A percentile compares a stretch with the other conserved stretches of the same genome.
phyloP scores from a whole-genome alignment of 2,113 vertebrate species.

The Onychorhynchus coronatus region DNA sequence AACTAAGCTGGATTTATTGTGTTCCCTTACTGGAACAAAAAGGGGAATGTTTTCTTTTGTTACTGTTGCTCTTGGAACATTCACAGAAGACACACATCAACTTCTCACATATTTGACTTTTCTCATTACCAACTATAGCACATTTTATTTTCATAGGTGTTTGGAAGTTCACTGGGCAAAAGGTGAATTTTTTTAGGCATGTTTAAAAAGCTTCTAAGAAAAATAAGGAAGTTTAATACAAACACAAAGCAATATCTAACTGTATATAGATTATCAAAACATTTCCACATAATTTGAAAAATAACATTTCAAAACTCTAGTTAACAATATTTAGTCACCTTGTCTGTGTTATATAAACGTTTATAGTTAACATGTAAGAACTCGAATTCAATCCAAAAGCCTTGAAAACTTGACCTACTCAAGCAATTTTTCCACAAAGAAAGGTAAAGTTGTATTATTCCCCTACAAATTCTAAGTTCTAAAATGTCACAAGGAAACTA shows the following conservation, averaged over 20 bases:
- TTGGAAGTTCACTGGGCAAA: not conserved
- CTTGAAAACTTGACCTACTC: not conserved
- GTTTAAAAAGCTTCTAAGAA: not conserved
- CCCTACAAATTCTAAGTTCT: not conserved
- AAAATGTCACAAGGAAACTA: not conserved
- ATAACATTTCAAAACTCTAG: not conserved
- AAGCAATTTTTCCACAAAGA: not conserved
- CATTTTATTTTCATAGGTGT: not conserved
- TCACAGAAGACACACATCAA: not conserved
- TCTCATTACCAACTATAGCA: not conserved
- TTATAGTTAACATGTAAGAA: not conserved
- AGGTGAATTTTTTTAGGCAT: not conserved
- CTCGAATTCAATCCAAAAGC: not conserved
- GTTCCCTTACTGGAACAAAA: not conserved
- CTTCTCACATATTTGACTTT: not conserved
- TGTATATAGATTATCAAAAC: not conserved
- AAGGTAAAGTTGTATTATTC: not conserved
- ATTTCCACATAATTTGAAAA: not conserved
- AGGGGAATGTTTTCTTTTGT: not conserved
- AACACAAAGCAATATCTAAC: not conserved
- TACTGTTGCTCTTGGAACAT: not conserved
- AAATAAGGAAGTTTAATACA: not conserved
- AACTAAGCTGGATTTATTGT: not conserved
- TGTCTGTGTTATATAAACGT: not conserved
- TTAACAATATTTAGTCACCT: not conserved